phyloP scores from a whole-genome alignment of 2,888 invertebrate genomes.

The Syrphus vitripennis region DNA sequence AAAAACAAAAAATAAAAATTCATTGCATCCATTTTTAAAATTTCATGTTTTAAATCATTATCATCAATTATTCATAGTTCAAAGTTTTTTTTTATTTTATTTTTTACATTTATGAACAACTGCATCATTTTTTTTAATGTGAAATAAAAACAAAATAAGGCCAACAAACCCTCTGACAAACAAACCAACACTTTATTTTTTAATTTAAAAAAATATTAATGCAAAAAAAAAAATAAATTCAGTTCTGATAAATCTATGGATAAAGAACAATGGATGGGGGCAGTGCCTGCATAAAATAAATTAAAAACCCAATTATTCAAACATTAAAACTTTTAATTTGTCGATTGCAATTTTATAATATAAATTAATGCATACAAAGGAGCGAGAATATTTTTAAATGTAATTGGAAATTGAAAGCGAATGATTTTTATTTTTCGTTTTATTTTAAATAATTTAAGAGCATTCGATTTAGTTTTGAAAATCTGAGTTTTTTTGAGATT shows the following conservation, averaged over 20 bases:
- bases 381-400: no score
- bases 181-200: background rate
- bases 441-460: no score
- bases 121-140: no score
- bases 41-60: background rate
- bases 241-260: background rate
- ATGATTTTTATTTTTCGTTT: no score
- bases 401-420: background rate
- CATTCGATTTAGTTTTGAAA: no score
- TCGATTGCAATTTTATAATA: background rate
- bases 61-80: background rate
- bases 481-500: no score
- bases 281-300: background rate
- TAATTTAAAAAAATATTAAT: background rate
- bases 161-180: background rate
- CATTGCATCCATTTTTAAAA: background rate
- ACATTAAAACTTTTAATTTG: background rate
- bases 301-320: constrained; percentile 2
- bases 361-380: no score
- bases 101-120: background rate
- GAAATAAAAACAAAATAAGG: background rate
- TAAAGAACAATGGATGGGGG: background rate
- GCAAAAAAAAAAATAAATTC: background rate
- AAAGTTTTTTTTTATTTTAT: background rate
- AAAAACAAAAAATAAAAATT: background rate